Percentiles rank a stretch among this genome's conserved stretches.
Conservation (phyloP, 2,797 vertebrate species). For the Sebastiscus albofasciatus region DNA sequence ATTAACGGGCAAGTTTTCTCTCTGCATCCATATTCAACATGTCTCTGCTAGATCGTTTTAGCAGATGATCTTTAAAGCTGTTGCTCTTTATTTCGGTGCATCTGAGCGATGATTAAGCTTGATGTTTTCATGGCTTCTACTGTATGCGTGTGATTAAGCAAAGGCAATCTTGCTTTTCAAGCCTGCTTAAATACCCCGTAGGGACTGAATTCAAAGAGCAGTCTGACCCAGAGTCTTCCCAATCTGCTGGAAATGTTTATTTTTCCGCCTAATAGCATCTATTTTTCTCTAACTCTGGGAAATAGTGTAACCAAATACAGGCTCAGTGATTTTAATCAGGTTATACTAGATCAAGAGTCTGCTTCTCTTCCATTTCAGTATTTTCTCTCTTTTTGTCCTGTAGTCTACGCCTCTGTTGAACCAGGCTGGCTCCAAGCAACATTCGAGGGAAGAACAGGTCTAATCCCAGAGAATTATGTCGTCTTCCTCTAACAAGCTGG, state of each 20-base stretch:
- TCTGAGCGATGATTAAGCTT: neutral
- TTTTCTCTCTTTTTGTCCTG: conserved; percentile 23
- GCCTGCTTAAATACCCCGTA: conserved; percentile 22
- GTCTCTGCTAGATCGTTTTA: neutral
- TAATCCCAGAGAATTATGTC: conserved; percentile 95
- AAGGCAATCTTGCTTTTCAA: neutral
- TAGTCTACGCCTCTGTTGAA: conserved; percentile 94
- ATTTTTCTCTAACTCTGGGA: neutral
- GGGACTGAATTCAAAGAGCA: conserved; percentile 25
- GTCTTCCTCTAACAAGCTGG: conserved; percentile 88
- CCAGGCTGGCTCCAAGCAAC: conserved; percentile 97
- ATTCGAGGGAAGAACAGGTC: conserved; percentile 92
- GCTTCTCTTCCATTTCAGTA: neutral
- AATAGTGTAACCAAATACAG: neutral
- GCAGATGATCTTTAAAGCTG: neutral
- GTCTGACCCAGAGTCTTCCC: conserved; percentile 17
- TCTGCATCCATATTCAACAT: conserved; percentile 4
- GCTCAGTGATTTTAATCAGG: conserved; percentile 1
- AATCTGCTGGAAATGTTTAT: conserved; percentile 16
- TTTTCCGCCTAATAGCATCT: neutral
- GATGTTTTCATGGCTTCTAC: neutral
- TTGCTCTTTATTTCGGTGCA: neutral
- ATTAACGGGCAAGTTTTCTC: conserved; percentile 8
- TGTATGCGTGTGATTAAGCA: neutral
- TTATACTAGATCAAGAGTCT: neutral